These are phyloP conservation scores for Cydia fagiglandana DNA, from an alignment of 1,140 invertebrate species.

Conservation along the genomic window DNA sequence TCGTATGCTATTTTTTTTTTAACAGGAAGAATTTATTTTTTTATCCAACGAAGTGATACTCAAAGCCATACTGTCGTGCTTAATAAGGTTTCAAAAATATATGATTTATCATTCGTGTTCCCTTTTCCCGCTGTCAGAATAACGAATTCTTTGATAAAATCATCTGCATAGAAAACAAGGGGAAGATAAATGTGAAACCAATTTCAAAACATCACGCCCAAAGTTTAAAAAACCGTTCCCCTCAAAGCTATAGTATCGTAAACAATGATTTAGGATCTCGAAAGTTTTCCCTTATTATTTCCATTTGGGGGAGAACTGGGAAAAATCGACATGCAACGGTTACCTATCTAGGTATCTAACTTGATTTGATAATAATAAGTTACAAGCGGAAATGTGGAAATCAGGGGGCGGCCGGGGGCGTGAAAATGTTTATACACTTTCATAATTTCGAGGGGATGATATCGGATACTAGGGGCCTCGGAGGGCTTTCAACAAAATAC, in stretches of 20 bases:
- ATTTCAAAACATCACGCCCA: constrained; percentile 29
- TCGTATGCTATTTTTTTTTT: not conserved
- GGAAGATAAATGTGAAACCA: constrained; percentile 24
- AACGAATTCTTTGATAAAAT: not conserved
- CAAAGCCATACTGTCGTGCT: not conserved
- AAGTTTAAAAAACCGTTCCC: constrained; percentile 42
- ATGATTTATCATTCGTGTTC: constrained; percentile 6
- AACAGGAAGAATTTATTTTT: not conserved
- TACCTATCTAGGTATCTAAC: constrained; percentile 71
- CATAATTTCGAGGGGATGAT: constrained; percentile 77
- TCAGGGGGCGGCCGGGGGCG: constrained; percentile 61
- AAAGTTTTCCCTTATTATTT: constrained; percentile 63
- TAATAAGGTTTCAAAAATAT: not conserved
- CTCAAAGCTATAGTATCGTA: constrained; percentile 69
- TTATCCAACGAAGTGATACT: not conserved
- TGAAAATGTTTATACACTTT: constrained; percentile 79
- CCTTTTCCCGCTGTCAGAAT: constrained; percentile 3
- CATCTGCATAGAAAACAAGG: constrained; percentile 21
- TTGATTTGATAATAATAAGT: constrained; percentile 79
- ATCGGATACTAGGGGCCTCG: constrained; percentile 61
- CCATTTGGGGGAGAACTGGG: constrained; percentile 58
- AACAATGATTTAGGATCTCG: constrained; percentile 73
- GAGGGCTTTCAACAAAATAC: constrained; percentile 71
- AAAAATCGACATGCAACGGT: constrained; percentile 52
- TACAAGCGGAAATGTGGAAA: constrained; percentile 65